Evolutionary conservation across 2,888 invertebrate genomes (phyloP).

Genomic region (Thereva nobilitata): DNA sequence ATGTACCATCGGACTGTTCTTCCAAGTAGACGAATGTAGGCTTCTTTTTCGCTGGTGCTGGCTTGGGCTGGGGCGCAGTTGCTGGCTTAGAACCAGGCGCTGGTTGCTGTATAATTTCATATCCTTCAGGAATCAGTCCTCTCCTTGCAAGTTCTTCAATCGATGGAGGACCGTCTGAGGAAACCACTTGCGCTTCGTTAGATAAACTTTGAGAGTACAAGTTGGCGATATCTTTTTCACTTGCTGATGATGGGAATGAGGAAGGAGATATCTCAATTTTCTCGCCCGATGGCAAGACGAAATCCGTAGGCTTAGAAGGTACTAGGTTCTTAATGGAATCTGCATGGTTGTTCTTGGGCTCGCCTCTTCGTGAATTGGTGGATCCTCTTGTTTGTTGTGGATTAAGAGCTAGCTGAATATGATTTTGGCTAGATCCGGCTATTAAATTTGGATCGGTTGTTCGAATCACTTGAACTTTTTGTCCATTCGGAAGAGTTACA

Average conservation of each 20-base stretch:
- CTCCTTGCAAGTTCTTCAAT: constrained; percentile 77
- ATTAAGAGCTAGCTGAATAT: constrained; percentile 10
- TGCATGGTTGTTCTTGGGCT: neutral
- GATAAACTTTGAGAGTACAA: constrained; percentile 55
- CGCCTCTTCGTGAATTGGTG: too few relatives aligned
- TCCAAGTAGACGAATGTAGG: constrained; percentile 85
- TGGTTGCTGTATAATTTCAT: constrained; percentile 77
- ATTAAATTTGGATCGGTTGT: constrained; percentile 72
- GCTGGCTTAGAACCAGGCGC: constrained; percentile 76
- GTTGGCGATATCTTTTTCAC: constrained; percentile 51
- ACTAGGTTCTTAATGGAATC: constrained; percentile 45
- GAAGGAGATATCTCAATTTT: constrained; percentile 74
- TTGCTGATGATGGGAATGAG: constrained; percentile 66
- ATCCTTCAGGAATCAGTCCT: constrained; percentile 78
- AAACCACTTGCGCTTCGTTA: constrained; percentile 57
- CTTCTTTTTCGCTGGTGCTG: constrained; percentile 70
- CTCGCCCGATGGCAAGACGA: constrained; percentile 72
- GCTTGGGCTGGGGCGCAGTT: constrained; percentile 61
- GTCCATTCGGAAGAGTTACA: constrained; percentile 73
- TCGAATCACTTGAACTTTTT: constrained; percentile 73
- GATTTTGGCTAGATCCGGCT: constrained; percentile 57
- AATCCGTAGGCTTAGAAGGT: constrained; percentile 64
- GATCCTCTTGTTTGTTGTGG: neutral
- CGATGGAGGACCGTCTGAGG: constrained; percentile 67
- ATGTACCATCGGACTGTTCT: constrained; percentile 83